Evolutionary conservation across 2,888 invertebrate genomes (phyloP), one percentile per base, ranked within the genome.

Genomic region (Cordylochernes scorpioides): DNA sequence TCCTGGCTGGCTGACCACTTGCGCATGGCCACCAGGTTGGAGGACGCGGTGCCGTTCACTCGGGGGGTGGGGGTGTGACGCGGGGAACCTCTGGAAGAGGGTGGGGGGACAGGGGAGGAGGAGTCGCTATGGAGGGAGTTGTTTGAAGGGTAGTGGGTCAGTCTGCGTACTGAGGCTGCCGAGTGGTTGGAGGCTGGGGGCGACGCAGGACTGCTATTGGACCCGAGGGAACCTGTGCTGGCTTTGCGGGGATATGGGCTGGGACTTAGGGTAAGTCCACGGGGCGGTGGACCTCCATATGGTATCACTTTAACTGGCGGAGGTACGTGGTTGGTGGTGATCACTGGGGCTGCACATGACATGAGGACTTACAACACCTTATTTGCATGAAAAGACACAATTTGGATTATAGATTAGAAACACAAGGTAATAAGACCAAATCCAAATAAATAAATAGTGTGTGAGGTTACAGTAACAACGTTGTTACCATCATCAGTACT

Each of bases 21-120:
- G 24, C 36, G 36, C 41, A 41, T 41, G 1, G 36, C 27, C 10
- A 32, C 33, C n/a, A 41, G 24, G 17, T 41, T 41, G 5, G 39
- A 39, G 8, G 39, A 39, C 29, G 33, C 30, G 10, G 38, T 39
- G 18, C 31, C 34, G 18, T 33, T 30, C 6, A 34, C 36, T 15
- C 33, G 41, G 2, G 54, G 54, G 32, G 57, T 54, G 6, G 40
- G 40, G 3, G 35, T 42, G 25, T 36, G 35, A 22, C 32, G 17
- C 4, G 36, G 35, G 10, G 37, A 34, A 7, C 33, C 29, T 1
- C 33, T 29, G 19, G 33, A 31, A 9, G 56, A 53, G 33, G 75
- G 73, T 6, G 75, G 75, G n/a, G 74, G 74, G 32, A 71, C 67
- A 28, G 73, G 72, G 44, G 70, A 73, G 5, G 73, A 73, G 45